Evolutionary conservation across 2,888 invertebrate species (phyloP), one percentile per base, ranked within the genome.

Genomic region (Beris morrisii): DNA sequence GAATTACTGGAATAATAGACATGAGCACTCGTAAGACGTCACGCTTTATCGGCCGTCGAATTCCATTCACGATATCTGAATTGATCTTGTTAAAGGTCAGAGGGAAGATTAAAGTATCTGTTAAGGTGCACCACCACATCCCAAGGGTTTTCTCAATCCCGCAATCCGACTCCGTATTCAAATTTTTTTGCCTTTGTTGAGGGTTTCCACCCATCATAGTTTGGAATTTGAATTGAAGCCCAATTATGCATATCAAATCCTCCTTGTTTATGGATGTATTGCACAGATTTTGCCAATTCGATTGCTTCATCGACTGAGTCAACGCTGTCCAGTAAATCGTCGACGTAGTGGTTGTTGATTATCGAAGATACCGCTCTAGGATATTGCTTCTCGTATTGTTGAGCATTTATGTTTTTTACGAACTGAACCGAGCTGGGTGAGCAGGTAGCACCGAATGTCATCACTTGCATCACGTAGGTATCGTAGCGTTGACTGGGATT

Each of bases 391-490:
- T 15, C 31, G 43, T 53, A 67, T 7, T 61, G 15, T 5, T 31
- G 7, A 5, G 63, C 68, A 43, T 68, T 68, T 12, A 65, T 12
- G 32, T 61, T 64, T 46, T 68, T 68, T n/a, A 64, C 28, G 7
- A 61, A 68, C 28, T 68, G 59, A 1, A 63, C 68, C 11, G 69
- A 59, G 11, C 70, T 65, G 1, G 72, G 72, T 4, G 71, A 72
- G 46, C 71, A 73, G 15, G 66, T 71, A 1, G 72, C 73, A 22
- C 71, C 72, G 57, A 73, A 74, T 4, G 71, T 72, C 71, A 73
- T 69, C 2, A 73, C 71, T 13, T 68, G 63, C 53, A 73, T 64
- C 9, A 69, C 70, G 57, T 70, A 73, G 31, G 68, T 65, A 43
- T 67, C 73, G 9, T 66, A 59, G 31, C 66, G 45, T 4, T n/a